Evolutionary conservation across 2,888 invertebrate species (phyloP).

Genomic region (Ophion obscuratus): DNA sequence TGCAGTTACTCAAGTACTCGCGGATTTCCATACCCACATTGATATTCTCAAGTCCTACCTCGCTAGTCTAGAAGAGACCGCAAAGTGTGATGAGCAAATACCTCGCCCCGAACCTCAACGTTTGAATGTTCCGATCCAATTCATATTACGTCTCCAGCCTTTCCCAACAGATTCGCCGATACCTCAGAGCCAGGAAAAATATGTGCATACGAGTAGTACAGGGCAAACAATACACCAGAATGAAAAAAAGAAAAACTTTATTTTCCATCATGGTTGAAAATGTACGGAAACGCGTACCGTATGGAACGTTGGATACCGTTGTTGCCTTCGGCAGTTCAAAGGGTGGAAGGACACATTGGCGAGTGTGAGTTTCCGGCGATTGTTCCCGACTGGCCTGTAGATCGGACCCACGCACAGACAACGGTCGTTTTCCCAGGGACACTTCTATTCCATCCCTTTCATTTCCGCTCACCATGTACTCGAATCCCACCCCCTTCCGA

Average conservation of each 20-base stretch:
- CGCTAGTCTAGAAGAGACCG: too few species aligned
- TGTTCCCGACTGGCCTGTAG: slow-evolving; percentile 28
- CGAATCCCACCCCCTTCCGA: neutral
- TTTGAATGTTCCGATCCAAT: neutral
- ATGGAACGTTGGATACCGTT: slow-evolving; percentile 31
- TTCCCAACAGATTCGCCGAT: neutral
- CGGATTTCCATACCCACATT: neutral
- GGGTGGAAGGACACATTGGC: slow-evolving; percentile 13
- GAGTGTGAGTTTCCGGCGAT: slow-evolving; percentile 29
- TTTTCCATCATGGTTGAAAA: slow-evolving; percentile 21
- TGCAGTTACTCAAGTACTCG: neutral
- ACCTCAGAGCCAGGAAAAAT: too few species aligned
- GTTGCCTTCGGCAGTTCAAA: slow-evolving; percentile 6
- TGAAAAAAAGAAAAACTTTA: neutral
- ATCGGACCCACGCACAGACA: slow-evolving; percentile 26
- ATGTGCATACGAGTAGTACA: neutral
- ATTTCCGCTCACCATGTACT: neutral
- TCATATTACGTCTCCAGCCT: neutral
- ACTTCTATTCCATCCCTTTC: slow-evolving; percentile 14
- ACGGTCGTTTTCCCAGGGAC: slow-evolving; percentile 36
- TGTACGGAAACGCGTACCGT: slow-evolving; percentile 18
- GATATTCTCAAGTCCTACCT: neutral
- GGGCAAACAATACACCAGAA: neutral
- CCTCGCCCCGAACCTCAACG: neutral
- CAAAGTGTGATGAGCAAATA: neutral